phyloP scores from a whole-genome alignment of 1,140 invertebrate species.

The Ooceraea biroi region DNA sequence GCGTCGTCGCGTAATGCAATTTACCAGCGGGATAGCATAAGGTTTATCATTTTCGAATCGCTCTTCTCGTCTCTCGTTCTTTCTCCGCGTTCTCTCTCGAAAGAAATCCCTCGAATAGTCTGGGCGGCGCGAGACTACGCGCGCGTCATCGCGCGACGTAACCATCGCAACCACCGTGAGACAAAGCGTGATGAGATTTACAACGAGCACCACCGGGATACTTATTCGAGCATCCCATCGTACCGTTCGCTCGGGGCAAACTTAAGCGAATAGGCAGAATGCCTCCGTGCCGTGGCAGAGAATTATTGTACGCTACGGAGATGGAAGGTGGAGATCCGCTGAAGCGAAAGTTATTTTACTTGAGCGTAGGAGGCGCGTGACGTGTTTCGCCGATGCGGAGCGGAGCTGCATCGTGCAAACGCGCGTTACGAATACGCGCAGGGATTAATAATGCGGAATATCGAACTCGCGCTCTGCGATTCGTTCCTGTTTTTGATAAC shows the following conservation, averaged over 20 bases:
- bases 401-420: conserved; percentile 12
- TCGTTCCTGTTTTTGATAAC: neutral
- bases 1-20: neutral
- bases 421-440: neutral
- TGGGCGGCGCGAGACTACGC: neutral
- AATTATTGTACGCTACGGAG: conserved; percentile 20
- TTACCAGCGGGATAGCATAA: neutral
- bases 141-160: conserved; percentile 23
- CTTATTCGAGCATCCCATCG: conserved; percentile 56
- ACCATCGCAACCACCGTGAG: conserved; percentile 37
- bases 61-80: neutral
- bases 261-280: conserved; percentile 57
- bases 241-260: conserved; percentile 59
- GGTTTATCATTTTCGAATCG: conserved; percentile 20
- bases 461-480: neutral
- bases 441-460: neutral
- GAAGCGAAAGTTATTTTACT: conserved; percentile 67
- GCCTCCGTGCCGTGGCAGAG: conserved; percentile 20
- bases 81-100: neutral
- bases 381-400: conserved; percentile 43
- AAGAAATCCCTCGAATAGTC: conserved; percentile 2
- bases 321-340: conserved; percentile 8
- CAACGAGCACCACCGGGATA: conserved; percentile 54
- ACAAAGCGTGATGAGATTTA: conserved; percentile 68
- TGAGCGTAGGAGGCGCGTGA: conserved; percentile 27